Conservation (phyloP, 2,113 vertebrate genomes). For the Microcebus griseorufus region DNA sequence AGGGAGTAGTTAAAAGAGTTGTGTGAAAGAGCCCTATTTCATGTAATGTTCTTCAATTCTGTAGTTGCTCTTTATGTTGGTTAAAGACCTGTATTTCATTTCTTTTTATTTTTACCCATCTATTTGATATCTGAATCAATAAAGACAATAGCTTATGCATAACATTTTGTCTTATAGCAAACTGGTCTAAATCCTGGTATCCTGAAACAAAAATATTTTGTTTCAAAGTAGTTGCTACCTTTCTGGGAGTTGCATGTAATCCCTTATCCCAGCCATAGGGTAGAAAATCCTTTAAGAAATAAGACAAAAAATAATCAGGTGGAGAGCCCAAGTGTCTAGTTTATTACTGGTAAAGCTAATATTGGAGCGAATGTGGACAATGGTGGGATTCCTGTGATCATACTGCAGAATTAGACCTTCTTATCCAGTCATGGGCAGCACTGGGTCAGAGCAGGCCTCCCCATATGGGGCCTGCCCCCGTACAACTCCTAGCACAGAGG, state of each 20-base stretch:
- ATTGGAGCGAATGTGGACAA: background rate
- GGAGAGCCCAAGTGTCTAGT: background rate
- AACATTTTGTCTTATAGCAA: background rate
- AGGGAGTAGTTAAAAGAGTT: background rate
- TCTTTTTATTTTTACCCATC: background rate
- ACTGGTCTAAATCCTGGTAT: background rate
- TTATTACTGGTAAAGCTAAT: background rate
- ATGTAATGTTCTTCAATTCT: background rate
- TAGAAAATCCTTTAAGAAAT: background rate
- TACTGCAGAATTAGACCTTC: background rate
- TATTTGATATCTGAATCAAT: conserved; percentile 8
- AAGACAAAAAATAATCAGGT: background rate
- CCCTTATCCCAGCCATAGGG: background rate
- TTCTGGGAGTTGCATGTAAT: background rate
- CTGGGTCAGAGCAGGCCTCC: background rate
- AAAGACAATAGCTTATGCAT: background rate
- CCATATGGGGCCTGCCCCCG: rapidly evolving
- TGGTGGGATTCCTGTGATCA: background rate
- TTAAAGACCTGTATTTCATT: background rate
- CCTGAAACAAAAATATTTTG: conserved; percentile 13
- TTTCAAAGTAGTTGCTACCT: background rate
- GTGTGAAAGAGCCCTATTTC: background rate
- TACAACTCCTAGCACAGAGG: background rate
- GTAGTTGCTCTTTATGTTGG: background rate
- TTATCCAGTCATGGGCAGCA: too few relatives aligned